A percentile compares a stretch with the other conserved stretches of the same genome.
Conservation (phyloP, 2,888 invertebrate genomes). For the Gandaritis pyraliata region DNA sequence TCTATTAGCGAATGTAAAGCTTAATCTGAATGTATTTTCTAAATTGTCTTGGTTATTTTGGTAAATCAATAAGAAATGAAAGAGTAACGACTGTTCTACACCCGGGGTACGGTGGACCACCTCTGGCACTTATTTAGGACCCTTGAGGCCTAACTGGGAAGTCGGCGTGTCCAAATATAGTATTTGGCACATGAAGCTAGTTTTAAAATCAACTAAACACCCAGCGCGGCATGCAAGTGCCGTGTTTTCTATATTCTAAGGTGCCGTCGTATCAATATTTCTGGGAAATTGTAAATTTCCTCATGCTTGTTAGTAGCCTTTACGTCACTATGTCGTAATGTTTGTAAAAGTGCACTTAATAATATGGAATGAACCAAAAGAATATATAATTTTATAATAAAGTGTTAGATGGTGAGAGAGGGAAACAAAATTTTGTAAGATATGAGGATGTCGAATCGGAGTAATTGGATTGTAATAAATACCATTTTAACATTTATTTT, state of each 20-base stretch:
- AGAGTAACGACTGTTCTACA: too few species aligned
- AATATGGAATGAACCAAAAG: constrained; percentile 80
- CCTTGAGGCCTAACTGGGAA: too few species aligned
- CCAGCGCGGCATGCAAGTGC: too few species aligned
- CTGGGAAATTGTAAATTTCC: constrained; percentile 73
- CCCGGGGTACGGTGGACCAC: too few species aligned
- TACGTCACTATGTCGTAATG: constrained; percentile 67
- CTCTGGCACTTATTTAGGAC: too few species aligned
- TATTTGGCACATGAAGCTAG: too few species aligned
- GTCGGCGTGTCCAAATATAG: too few species aligned
- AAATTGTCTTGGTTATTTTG: background rate
- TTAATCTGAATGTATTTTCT: background rate
- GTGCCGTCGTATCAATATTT: constrained; percentile 37
- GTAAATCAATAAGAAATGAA: too few species aligned
- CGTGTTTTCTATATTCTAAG: constrained; percentile 12
- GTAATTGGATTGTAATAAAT: constrained; percentile 83
- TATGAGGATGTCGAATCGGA: constrained; percentile 67
- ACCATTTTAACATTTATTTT: constrained; percentile 79
- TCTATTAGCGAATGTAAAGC: constrained; percentile 10
- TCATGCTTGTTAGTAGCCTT: constrained; percentile 64
- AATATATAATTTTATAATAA: constrained; percentile 83
- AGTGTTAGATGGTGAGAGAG: constrained; percentile 75
- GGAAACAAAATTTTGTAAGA: constrained; percentile 77
- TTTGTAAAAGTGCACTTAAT: constrained; percentile 80
- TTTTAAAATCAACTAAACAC: background rate